Evolutionary conservation across 2,888 invertebrate genomes (phyloP), one percentile per base, ranked within the genome.

Genomic region (Ptilodon capucinus): DNA sequence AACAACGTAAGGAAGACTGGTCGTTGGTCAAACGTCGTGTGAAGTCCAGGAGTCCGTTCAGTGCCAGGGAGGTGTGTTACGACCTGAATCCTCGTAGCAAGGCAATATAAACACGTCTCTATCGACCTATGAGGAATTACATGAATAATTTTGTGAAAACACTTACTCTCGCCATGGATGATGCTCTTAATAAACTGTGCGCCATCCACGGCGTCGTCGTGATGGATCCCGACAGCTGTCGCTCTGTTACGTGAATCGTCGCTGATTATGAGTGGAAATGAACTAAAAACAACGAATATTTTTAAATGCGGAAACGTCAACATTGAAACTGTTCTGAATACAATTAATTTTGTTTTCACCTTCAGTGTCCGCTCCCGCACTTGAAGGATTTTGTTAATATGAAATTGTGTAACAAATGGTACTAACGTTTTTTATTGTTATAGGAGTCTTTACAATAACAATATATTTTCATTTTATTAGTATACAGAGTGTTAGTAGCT

Each of bases 121-220:
- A n/a, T n/a, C n/a, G n/a, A n/a, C n/a, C n/a, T n/a, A n/a, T n/a
- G n/a, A 36, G 11, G 7, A 13, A 36, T 17, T 17, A n/a, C 21
- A 25, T 9, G 4, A 16, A 19, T 5, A 36, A 42, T 44, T 35
- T 8, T 35, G 35, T 4, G 47, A 28, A 42, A 34, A 46, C 46
- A 79, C 85, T 79, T 66, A 86, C 86, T 67, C 52, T 79, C 44
- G 42, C 73, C 78, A 65, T 70, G 40, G 51, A 66, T 21, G 51
- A 84, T 51, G 51, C 58, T 65, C 44, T 71, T 64, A 47, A 85
- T 14, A 51, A 68, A 82, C 19, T 65, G 34, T 46, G 69, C 67
- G 1, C 85, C 84, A 59, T 84, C 38, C 13, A 13, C 70, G 11
- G 47, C 60, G 13, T 48, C 54, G 19, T 48, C 54, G 17, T 60